Evolutionary conservation across 1,140 invertebrate species (phyloP), one percentile per base, ranked within the genome.

Genomic region (Scaptomyza pallida): DNA sequence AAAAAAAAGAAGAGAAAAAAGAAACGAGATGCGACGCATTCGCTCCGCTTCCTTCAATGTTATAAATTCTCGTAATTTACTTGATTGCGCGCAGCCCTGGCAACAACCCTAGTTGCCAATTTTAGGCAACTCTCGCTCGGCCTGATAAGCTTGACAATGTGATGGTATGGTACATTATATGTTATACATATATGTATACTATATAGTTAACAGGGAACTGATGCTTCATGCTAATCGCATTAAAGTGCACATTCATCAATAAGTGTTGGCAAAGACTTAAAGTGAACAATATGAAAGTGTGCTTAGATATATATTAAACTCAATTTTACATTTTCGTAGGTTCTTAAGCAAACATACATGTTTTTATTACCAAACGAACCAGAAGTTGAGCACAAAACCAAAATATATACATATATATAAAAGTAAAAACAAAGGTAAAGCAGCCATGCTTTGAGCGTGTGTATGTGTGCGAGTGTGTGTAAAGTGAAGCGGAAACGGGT

Each of bases 1-100:
- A 54, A 30, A 9, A 30, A 30, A 30, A 30, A 30, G 6, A 30
- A 8, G 6, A 26, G 6, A 26, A 26, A 26, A 26, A 26, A 3
- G 21, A 3, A 0, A 26, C 6, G 23, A n/a, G 21, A 56, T 41
- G 35, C 23, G 35, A 43, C 54, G 40, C 23, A 26, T 6, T 26
- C 26, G 54, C 54, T 44, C 23, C 43, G 10, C 10, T 21, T 17
- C 10, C 13, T 17, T 16, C 55, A 19, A 73, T 65, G 75, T 78
- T 78, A 75, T 78, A 78, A 78, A 78, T 78, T 78, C 73, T 45
- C 54, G 76, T 78, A 78, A 78, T 78, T 78, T 78, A 74, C 75
- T 78, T 78, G 75, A 78, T 78, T 78, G 76, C 75, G n/a, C 15
- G 50, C 33, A 37, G 33, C 2, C 33, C 52, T 19, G 48, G 26